Conservation (phyloP, 2,797 vertebrate genomes). For the Margarornis squamiger region DNA sequence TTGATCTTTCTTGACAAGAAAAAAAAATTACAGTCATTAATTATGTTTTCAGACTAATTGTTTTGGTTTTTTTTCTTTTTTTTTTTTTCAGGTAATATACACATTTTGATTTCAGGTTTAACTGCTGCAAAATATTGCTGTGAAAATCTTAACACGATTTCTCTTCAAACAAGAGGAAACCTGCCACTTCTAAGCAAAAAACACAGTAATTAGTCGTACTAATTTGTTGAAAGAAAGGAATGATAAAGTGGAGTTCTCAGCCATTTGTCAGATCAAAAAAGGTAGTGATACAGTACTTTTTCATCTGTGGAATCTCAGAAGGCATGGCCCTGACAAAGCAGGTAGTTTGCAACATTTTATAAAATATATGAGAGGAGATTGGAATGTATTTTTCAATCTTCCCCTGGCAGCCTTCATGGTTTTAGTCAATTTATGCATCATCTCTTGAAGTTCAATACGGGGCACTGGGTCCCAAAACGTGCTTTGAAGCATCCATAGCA, state of each 20-base stretch:
- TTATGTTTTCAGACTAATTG: neutral
- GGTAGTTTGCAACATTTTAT: neutral
- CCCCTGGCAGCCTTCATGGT: neutral
- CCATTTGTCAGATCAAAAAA: neutral
- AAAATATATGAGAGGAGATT: neutral
- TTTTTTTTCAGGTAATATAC: neutral
- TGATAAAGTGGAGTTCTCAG: neutral
- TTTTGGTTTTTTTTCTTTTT: neutral
- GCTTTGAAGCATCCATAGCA: slow-evolving; percentile 45
- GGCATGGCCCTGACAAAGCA: neutral
- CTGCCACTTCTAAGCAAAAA: neutral
- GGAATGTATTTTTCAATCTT: slow-evolving; percentile 26
- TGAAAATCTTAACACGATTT: neutral
- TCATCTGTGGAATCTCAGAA: slow-evolving; percentile 1
- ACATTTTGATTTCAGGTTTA: neutral
- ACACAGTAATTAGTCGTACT: neutral
- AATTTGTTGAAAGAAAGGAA: slow-evolving; percentile 14
- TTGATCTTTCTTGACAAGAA: neutral
- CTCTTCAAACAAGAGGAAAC: neutral
- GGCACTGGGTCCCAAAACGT: slow-evolving; percentile 30
- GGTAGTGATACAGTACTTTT: neutral
- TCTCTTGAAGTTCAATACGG: slow-evolving; percentile 25
- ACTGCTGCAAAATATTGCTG: neutral
- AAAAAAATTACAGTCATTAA: neutral
- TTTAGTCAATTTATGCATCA: slow-evolving; percentile 50